Conservation (phyloP, 92 coral and sea anemone species). For the Muricea muricata region DNA sequence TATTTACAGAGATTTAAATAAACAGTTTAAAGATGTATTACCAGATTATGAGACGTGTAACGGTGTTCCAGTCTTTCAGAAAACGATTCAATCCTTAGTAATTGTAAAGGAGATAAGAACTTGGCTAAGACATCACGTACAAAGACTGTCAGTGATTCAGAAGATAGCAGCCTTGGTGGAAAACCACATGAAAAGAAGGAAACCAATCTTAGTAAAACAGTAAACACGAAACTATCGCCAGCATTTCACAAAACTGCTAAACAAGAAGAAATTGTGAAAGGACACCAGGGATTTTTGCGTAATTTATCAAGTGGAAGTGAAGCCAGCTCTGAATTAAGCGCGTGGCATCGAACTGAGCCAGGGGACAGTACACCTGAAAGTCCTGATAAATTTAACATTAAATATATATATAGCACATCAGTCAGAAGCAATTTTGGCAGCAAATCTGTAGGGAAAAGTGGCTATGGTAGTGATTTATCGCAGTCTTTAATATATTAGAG, state of each 20-base stretch:
- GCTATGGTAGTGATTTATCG: constrained; percentile 12
- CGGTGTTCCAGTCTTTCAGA: background rate
- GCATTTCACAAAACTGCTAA: background rate
- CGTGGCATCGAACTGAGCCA: background rate
- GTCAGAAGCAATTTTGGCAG: constrained; percentile 27
- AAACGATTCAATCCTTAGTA: background rate
- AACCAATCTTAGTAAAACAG: background rate
- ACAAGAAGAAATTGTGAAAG: background rate
- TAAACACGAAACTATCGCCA: background rate
- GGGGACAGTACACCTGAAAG: background rate
- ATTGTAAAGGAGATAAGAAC: too few species aligned
- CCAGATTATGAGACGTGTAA: constrained; percentile 1
- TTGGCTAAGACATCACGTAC: background rate
- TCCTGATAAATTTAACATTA: constrained; percentile 20
- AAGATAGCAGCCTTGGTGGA: background rate
- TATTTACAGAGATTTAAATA: constrained; percentile 14
- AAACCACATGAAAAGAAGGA: too few species aligned
- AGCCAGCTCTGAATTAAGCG: constrained; percentile 40
- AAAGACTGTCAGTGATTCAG: constrained; percentile 9
- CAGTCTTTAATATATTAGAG: too few species aligned
- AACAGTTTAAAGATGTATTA: too few species aligned
- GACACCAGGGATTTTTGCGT: background rate
- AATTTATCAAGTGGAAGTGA: constrained; percentile 31
- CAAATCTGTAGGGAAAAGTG: background rate
- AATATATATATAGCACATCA: constrained; percentile 5